These are phyloP conservation scores for Hylyphantes graminicola DNA, from an alignment of 1,140 invertebrate species.

Conservation along the genomic window DNA sequence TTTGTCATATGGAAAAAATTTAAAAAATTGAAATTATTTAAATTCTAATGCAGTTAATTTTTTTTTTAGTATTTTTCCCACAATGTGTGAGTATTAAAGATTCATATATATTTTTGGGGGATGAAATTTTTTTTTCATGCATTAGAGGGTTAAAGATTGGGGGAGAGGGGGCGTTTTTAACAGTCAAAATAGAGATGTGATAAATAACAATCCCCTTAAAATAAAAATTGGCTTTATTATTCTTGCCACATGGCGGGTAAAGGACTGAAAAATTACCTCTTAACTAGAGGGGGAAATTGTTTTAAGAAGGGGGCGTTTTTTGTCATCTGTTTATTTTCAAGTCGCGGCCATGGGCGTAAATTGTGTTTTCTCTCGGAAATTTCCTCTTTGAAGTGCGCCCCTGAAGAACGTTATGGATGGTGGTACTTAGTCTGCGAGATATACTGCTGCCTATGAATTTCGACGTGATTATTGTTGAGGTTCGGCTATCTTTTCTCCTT, in stretches of 20 bases:
- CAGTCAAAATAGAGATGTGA: too few relatives aligned
- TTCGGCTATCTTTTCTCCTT: neutral
- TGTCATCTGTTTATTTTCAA: conserved; percentile 40
- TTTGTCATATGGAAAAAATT: too few relatives aligned
- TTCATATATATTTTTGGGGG: too few relatives aligned
- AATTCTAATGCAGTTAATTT: too few relatives aligned
- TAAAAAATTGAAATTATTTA: too few relatives aligned
- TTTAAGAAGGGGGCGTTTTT: conserved; percentile 27
- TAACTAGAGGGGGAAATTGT: conserved; percentile 31
- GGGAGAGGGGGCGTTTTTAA: too few relatives aligned
- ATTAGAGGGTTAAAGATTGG: too few relatives aligned
- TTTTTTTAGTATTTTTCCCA: too few relatives aligned
- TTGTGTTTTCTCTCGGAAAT: conserved; percentile 13
- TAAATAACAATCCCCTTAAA: too few relatives aligned
- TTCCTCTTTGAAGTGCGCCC: conserved; percentile 17
- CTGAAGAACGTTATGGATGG: neutral
- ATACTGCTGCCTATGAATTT: conserved; percentile 5
- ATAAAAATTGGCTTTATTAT: neutral
- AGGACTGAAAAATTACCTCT: conserved; percentile 34
- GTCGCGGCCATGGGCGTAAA: conserved; percentile 28
- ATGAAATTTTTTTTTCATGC: too few relatives aligned
- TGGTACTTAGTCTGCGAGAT: neutral
- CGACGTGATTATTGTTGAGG: conserved; percentile 17
- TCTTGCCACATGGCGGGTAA: conserved; percentile 24
- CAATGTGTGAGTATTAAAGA: too few relatives aligned